A percentile compares a stretch with the other conserved stretches of the same genome.
These are phyloP conservation scores for Aselliscus stoliczkanus DNA, from an alignment of 2,797 vertebrate species.

Conservation along the genomic window DNA sequence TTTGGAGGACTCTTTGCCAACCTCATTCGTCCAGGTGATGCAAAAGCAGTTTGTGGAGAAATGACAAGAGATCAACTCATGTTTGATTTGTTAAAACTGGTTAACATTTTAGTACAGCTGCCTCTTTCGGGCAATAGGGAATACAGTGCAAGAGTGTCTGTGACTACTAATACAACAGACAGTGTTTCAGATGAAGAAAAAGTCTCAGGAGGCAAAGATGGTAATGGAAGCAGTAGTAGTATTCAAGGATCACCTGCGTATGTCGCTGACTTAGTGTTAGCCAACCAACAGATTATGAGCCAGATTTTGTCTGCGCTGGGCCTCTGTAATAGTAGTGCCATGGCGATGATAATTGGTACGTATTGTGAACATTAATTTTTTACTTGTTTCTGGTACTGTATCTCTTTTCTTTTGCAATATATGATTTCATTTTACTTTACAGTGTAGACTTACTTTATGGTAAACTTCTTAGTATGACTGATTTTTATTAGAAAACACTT, in stretches of 20 bases:
- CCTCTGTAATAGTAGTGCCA: slow-evolving; percentile 99
- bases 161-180: slow-evolving; percentile 87
- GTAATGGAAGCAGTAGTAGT: slow-evolving; percentile 84
- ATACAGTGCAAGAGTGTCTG: slow-evolving; percentile 91
- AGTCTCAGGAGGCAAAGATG: slow-evolving; percentile 96
- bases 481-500: neutral
- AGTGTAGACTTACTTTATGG: neutral
- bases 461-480: neutral
- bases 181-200: slow-evolving; percentile 98
- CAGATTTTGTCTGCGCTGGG: slow-evolving; percentile 98
- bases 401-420: neutral
- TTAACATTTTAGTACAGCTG: slow-evolving; percentile 95
- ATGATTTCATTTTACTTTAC: neutral
- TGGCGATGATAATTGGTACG: slow-evolving; percentile 99
- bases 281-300: slow-evolving; percentile 99
- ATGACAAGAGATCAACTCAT: slow-evolving; percentile 98
- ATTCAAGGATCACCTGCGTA: slow-evolving; percentile 89
- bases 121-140: slow-evolving; percentile 95
- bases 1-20: slow-evolving; percentile 98
- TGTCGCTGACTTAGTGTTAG: slow-evolving; percentile 96
- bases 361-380: slow-evolving; percentile 54
- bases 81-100: slow-evolving; percentile 97
- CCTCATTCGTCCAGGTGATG: slow-evolving; percentile 97
- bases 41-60: slow-evolving; percentile 96
- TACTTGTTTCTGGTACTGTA: neutral